phyloP scores from a whole-genome alignment of 2,888 invertebrate genomes.

The Chorisops tibialis region DNA sequence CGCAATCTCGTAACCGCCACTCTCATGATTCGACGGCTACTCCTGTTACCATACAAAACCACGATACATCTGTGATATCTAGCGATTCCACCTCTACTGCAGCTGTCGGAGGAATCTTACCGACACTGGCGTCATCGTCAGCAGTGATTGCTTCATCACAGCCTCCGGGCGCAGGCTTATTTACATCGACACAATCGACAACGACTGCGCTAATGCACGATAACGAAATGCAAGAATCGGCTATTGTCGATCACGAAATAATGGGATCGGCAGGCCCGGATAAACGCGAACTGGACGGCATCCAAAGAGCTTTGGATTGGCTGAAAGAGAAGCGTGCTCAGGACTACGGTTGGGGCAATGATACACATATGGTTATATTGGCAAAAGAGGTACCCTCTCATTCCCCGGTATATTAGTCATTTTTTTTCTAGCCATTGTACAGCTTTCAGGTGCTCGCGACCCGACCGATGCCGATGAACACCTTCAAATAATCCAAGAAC shows the following conservation, averaged over 20 bases:
- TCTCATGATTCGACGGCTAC: not conserved
- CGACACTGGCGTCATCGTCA: conserved; percentile 23
- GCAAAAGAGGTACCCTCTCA: conserved; percentile 65
- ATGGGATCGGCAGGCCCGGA: conserved; percentile 51
- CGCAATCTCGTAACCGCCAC: not conserved
- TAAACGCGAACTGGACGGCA: conserved; percentile 50
- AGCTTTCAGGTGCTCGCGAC: conserved; percentile 49
- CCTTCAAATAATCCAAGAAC: conserved; percentile 49
- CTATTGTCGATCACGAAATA: conserved; percentile 42
- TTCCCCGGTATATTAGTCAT: not conserved
- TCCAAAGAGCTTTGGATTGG: conserved; percentile 64
- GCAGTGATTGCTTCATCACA: conserved; percentile 16
- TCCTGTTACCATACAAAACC: conserved; percentile 3
- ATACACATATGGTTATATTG: conserved; percentile 77
- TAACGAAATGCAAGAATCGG: conserved; percentile 30
- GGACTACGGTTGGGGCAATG: conserved; percentile 81
- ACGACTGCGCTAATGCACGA: not conserved
- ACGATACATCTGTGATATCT: conserved; percentile 14
- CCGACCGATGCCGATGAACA: conserved; percentile 49
- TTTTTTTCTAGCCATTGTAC: conserved; percentile 31
- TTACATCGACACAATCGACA: conserved; percentile 20
- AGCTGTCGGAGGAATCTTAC: not conserved
- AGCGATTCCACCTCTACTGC: conserved; percentile 11
- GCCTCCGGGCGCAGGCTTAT: conserved; percentile 12
- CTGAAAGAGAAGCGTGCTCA: conserved; percentile 68